Percentiles rank a stretch among this genome's conserved stretches.
phyloP scores from a whole-genome alignment of 2,888 invertebrate species.

The Tiphia femorata region DNA sequence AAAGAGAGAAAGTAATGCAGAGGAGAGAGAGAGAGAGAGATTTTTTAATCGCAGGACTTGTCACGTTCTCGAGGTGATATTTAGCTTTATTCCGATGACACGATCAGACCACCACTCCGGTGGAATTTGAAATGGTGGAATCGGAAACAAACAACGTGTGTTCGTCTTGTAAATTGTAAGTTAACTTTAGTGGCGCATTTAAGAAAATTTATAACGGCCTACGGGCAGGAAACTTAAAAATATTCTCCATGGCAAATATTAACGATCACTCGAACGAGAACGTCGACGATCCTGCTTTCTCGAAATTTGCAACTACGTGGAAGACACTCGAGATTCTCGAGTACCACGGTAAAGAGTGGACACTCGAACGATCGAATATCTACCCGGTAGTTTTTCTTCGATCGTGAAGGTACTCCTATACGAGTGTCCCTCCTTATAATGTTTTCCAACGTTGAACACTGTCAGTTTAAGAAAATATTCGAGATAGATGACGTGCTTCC shows the following conservation, averaged over 20 bases:
- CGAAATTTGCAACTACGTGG: slow-evolving; percentile 7
- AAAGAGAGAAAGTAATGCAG: slow-evolving; percentile 6
- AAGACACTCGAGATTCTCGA: slow-evolving; percentile 6
- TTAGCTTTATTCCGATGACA: slow-evolving; percentile 8
- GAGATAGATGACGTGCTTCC: slow-evolving; percentile 12
- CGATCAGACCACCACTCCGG: too few species aligned
- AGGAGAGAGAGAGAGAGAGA: slow-evolving; percentile 2
- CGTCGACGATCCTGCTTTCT: slow-evolving; percentile 4
- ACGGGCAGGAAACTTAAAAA: too few species aligned
- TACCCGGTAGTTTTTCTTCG: slow-evolving; percentile 4
- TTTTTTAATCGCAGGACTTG: slow-evolving; percentile 14
- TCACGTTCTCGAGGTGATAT: slow-evolving; percentile 8
- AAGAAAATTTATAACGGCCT: too few species aligned
- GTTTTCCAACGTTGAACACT: slow-evolving; percentile 3
- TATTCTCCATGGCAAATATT: too few species aligned
- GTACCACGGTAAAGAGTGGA: neutral
- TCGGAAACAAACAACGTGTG: too few species aligned
- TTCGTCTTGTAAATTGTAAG: too few species aligned
- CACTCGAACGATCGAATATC: slow-evolving; percentile 9
- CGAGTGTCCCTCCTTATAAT: neutral
- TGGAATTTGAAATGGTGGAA: too few species aligned
- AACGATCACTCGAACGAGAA: neutral
- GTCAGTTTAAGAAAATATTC: slow-evolving; percentile 13
- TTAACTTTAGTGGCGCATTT: too few species aligned
- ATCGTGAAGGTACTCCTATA: neutral